Base-by-base conservation (phyloP, 2,888 invertebrate species). In the Drosophila fungiperda region DNA sequence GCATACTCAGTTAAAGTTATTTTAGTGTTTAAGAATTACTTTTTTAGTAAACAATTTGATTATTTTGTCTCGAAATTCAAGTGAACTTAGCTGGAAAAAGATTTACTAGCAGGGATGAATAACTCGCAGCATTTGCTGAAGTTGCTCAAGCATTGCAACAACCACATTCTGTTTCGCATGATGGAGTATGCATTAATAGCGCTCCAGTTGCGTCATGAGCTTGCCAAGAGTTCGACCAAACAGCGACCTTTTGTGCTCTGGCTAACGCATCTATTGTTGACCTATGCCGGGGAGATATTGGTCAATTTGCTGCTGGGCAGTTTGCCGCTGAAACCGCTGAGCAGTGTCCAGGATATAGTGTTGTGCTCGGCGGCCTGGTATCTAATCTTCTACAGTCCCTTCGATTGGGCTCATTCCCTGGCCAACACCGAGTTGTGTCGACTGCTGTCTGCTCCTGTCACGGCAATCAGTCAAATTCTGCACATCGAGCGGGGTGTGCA, bases 231-330 rank as follows among this genome's bases (percentile, higher is more conserved):
- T 5, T 36, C 61, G 20, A 20, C 12, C 33, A 71, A 78, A 33
- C 73, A 71, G 66, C 83, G 80, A 3, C 87, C 87, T 1, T 83
- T 87, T 42, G 63, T 70, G 55, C 64, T 83, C 7, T 87, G 87
- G 87, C 67, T 87, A 3, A 71, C 75, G 33, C 77, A 87, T 35
- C 32, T 89, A 23, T 33, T 87, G 38, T 23, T 87, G 15, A 75
- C 69, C 48, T 85, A 82, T 53, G 74, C 85, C 0, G 87, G 89
- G 6, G 87, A 89, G 42, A 82, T 89, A 6, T 48, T 89, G 20
- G 82, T 77, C 15, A 83, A 83, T 38, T 33, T 87, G 17, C 53
- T 87, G 36, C 63, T 87, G 45, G 87, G 89, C 17, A 70, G 50
- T 3, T 23, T 87, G 29, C 87, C 87, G 0, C 66, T 87, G 20